phyloP scores from a whole-genome alignment of 53 echinoderm and acorn worm species.

The Arbacia lixula region DNA sequence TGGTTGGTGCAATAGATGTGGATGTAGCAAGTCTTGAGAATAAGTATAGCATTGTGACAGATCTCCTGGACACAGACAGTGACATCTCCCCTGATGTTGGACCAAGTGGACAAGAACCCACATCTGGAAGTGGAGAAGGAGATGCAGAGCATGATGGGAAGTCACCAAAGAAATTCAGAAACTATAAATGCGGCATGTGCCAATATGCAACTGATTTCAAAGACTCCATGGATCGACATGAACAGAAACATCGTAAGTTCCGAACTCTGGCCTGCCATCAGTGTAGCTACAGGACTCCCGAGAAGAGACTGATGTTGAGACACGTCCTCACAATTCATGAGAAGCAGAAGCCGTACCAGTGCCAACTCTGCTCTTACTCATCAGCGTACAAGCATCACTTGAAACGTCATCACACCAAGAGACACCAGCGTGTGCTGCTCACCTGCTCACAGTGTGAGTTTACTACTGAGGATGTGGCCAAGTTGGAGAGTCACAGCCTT shows the following conservation, averaged over 20 bases:
- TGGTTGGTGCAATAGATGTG: constrained; percentile 49
- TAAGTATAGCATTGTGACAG: constrained; percentile 48
- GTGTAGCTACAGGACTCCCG: constrained; percentile 81
- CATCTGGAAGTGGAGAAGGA: constrained; percentile 22
- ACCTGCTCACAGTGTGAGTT: constrained; percentile 72
- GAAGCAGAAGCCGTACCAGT: constrained; percentile 83
- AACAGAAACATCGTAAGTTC: constrained; percentile 71
- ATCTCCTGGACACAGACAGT: constrained; percentile 44
- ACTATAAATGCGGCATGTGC: constrained; percentile 63
- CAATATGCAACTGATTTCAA: constrained; percentile 63
- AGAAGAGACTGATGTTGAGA: constrained; percentile 82
- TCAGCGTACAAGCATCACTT: constrained; percentile 91
- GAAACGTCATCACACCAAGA: constrained; percentile 73
- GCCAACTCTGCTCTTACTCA: constrained; percentile 77
- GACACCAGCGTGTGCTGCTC: constrained; percentile 76
- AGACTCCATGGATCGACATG: constrained; percentile 72
- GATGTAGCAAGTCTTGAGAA: constrained; percentile 52
- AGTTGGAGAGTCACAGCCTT: constrained; percentile 52
- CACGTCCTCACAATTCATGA: constrained; percentile 90
- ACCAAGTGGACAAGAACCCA: constrained; percentile 6
- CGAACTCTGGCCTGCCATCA: constrained; percentile 75
- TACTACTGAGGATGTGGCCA: constrained; percentile 58
- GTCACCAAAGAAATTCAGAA: constrained; percentile 39
- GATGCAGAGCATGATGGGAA: constrained; percentile 16
- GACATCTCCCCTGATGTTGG: constrained; percentile 48